These are phyloP conservation scores for Chymomyza caudatula DNA, from an alignment of 2,888 invertebrate species.

Conservation along the genomic window DNA sequence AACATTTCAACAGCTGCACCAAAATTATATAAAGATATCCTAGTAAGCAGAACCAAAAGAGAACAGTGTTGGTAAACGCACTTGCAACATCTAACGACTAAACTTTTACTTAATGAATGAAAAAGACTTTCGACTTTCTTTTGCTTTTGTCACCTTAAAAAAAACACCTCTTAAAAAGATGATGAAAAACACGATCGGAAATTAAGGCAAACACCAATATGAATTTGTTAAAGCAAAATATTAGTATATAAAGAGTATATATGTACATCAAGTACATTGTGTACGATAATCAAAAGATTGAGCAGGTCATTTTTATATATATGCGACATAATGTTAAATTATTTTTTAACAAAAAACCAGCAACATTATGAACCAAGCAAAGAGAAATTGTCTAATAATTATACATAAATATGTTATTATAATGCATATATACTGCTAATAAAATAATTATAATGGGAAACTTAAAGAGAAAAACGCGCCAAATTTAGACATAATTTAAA, in stretches of 20 bases:
- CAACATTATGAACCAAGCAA: not conserved
- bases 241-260: not conserved
- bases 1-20: slow-evolving; percentile 7
- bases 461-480: slow-evolving; percentile 54
- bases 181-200: not conserved
- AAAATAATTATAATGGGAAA: too few species aligned
- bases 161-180: not conserved
- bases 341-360: not conserved
- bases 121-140: slow-evolving; percentile 38
- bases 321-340: not conserved
- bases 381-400: not conserved
- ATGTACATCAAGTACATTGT: not conserved
- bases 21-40: not conserved
- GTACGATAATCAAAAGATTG: not conserved
- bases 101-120: not conserved
- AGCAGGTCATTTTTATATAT: not conserved
- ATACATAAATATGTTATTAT: slow-evolving; percentile 1
- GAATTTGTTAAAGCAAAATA: slow-evolving; percentile 43
- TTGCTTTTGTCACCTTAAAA: slow-evolving; percentile 35
- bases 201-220: slow-evolving; percentile 36
- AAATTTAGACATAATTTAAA: slow-evolving; percentile 57
- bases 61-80: not conserved
- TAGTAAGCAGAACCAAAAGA: slow-evolving; percentile 3
- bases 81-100: not conserved
- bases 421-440: too few species aligned